A percentile compares a stretch with the other conserved stretches of the same genome.
These are phyloP conservation scores for Episyrphus balteatus DNA, from an alignment of 1,140 invertebrate genomes.

Conservation along the genomic window DNA sequence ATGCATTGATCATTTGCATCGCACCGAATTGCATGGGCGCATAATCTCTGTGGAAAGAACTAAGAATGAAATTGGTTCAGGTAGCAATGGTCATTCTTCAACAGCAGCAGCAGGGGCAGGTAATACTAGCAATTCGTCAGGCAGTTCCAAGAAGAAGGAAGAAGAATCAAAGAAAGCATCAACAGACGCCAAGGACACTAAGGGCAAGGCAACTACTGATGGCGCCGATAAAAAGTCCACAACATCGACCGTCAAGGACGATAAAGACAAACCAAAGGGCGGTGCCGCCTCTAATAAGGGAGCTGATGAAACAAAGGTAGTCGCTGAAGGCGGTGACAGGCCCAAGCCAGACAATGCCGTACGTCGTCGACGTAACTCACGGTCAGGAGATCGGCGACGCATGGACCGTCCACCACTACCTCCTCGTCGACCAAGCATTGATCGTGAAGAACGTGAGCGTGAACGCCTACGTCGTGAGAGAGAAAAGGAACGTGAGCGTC, in stretches of 20 bases:
- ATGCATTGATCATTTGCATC: slow-evolving; percentile 79
- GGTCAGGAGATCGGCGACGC: not conserved
- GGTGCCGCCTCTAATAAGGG: slow-evolving; percentile 5
- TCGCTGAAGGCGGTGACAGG: slow-evolving; percentile 2
- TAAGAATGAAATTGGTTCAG: slow-evolving; percentile 41
- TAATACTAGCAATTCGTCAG: not conserved
- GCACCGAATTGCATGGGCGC: slow-evolving; percentile 80
- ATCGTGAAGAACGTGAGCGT: slow-evolving; percentile 23
- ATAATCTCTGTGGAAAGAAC: slow-evolving; percentile 89
- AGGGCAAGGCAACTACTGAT: slow-evolving; percentile 18
- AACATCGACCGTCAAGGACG: slow-evolving; percentile 13
- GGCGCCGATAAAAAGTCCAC: slow-evolving; percentile 28
- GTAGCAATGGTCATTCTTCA: slow-evolving; percentile 6
- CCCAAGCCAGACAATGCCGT: slow-evolving; percentile 12
- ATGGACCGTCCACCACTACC: not conserved
- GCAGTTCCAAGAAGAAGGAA: slow-evolving; percentile 15
- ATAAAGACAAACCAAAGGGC: slow-evolving; percentile 8
- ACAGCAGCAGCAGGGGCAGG: slow-evolving; percentile 8
- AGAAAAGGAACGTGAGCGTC: slow-evolving; percentile 16
- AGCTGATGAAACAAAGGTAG: slow-evolving; percentile 4
- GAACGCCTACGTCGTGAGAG: slow-evolving; percentile 26
- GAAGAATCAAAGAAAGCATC: slow-evolving; percentile 15
- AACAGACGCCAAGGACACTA: not conserved
- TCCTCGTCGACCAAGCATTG: slow-evolving; percentile 9
- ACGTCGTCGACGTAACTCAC: not conserved